Conservation (phyloP, 2,113 vertebrate species). For the Crotalus horridus region DNA sequence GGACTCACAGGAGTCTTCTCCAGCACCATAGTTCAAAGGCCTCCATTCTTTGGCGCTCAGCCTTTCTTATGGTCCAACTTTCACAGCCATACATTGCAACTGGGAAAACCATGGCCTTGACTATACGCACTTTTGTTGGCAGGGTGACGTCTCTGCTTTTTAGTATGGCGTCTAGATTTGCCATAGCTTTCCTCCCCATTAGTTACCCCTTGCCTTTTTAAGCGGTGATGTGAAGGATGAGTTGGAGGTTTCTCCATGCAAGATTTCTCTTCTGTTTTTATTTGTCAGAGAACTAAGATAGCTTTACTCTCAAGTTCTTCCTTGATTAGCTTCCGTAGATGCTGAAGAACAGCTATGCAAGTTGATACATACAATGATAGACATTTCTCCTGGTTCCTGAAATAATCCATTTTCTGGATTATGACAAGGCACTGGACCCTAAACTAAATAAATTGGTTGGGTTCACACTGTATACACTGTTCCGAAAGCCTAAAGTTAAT, state of each 20-base stretch:
- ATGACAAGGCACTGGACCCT: not conserved
- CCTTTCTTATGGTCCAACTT: too few species aligned
- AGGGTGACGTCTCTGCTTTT: too few species aligned
- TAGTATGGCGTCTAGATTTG: too few species aligned
- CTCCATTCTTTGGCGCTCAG: too few species aligned
- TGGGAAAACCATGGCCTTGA: too few species aligned
- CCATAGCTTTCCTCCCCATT: too few species aligned
- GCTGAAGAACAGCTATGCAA: not conserved
- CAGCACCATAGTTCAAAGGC: too few species aligned
- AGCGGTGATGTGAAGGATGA: not conserved
- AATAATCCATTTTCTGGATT: not conserved
- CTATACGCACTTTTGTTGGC: too few species aligned
- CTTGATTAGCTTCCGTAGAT: not conserved
- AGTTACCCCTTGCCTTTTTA: too few species aligned
- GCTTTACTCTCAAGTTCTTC: not conserved
- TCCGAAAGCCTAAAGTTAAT: not conserved
- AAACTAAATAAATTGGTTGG: not conserved
- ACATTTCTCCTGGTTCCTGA: not conserved
- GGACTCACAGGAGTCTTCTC: too few species aligned
- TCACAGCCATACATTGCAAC: too few species aligned
- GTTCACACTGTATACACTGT: not conserved
- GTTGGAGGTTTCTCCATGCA: not conserved
- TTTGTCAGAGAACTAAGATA: not conserved
- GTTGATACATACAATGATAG: not conserved
- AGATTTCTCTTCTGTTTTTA: not conserved